These are phyloP conservation scores for Melanerpes aurifrons DNA, from an alignment of 2,113 vertebrate species.

Conservation along the genomic window DNA sequence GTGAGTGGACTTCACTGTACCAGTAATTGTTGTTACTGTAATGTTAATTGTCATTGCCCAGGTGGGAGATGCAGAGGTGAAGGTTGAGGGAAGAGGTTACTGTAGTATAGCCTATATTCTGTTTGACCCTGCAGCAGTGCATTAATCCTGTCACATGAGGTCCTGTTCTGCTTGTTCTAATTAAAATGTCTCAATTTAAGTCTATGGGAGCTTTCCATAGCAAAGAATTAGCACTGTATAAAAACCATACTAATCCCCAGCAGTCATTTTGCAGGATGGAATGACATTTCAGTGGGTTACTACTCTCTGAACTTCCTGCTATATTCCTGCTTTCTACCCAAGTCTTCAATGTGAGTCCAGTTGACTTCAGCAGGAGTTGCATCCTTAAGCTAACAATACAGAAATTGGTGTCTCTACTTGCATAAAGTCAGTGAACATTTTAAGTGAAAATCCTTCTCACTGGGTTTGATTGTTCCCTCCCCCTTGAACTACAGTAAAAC, in stretches of 20 bases:
- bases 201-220: neutral
- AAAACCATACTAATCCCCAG: neutral
- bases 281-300: neutral
- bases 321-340: neutral
- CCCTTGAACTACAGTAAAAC: neutral
- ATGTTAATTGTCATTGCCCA: neutral
- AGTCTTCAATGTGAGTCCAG: neutral
- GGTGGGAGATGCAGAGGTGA: neutral
- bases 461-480: neutral
- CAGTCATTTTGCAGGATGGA: neutral
- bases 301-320: neutral
- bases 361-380: neutral
- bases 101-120: neutral
- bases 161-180: neutral
- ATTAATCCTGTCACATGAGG: neutral
- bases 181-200: slow-evolving; percentile 9
- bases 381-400: neutral
- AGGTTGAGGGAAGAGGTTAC: neutral
- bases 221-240: neutral
- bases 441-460: neutral
- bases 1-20: neutral
- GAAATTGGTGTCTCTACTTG: neutral
- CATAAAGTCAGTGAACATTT: neutral
- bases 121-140: neutral
- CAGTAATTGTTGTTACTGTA: neutral